Conservation (phyloP, 2,888 invertebrate genomes). For the Amphipoea lucens region DNA sequence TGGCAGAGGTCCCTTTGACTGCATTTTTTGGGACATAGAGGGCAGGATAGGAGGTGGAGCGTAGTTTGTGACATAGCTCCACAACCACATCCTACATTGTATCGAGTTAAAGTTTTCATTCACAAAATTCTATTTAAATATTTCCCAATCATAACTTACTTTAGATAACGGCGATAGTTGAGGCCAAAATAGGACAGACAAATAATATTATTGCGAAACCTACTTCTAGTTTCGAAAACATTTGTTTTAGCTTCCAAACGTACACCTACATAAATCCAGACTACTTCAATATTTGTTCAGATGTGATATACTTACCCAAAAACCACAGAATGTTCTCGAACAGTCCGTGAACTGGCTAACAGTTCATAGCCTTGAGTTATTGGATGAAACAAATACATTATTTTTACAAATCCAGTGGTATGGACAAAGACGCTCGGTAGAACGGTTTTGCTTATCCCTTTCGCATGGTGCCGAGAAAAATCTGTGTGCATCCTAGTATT, state of each 20-base stretch:
- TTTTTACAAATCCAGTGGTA: conserved; percentile 4
- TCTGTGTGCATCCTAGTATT: neutral
- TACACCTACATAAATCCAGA: neutral
- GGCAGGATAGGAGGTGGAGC: neutral
- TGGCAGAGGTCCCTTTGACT: neutral
- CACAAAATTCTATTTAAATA: neutral
- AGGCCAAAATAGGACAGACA: neutral
- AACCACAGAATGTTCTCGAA: neutral
- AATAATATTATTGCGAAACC: neutral
- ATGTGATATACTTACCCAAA: neutral
- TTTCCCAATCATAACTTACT: neutral
- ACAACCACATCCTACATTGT: neutral
- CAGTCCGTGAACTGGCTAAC: neutral
- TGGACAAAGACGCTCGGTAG: neutral
- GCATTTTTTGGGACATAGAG: too few relatives aligned
- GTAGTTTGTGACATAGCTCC: neutral
- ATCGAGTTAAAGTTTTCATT: neutral
- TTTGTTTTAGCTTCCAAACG: neutral
- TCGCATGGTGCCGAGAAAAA: neutral
- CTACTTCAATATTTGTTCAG: conserved; percentile 23
- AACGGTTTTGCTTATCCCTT: neutral
- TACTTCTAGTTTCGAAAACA: neutral
- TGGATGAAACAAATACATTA: neutral
- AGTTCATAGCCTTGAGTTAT: conserved; percentile 8
- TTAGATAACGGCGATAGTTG: neutral